These are phyloP conservation scores for Passerculus sandwichensis DNA, from an alignment of 2,797 vertebrate species.

Conservation along the genomic window DNA sequence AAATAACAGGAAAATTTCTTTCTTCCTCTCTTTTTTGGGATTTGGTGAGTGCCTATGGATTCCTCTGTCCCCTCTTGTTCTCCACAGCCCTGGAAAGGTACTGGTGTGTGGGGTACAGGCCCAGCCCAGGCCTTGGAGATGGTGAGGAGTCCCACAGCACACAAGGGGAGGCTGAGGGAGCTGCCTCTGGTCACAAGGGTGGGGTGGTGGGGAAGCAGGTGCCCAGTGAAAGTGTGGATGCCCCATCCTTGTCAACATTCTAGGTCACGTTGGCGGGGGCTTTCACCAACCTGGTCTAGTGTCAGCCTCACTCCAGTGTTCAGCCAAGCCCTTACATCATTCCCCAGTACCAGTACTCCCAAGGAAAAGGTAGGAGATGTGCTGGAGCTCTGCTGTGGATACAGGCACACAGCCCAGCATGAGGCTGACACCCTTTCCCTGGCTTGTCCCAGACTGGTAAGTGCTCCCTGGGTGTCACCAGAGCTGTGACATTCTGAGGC, in stretches of 20 bases:
- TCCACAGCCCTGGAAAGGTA: not conserved
- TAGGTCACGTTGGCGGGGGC: not conserved
- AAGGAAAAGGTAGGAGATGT: not conserved
- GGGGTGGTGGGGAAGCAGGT: not conserved
- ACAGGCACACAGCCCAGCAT: not conserved
- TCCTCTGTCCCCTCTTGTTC: not conserved
- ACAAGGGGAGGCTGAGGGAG: not conserved
- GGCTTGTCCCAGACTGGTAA: not conserved
- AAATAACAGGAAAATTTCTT: not conserved
- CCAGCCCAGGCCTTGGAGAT: not conserved
- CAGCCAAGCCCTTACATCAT: not conserved
- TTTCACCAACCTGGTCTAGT: not conserved
- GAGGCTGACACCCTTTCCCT: not conserved
- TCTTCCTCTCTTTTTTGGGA: not conserved
- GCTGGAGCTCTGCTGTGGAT: not conserved
- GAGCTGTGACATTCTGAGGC: not conserved
- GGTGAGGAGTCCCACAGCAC: not conserved
- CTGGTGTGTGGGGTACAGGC: not conserved
- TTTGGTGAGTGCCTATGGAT: not conserved
- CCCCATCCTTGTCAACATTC: not conserved
- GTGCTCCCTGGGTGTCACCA: fast-evolving
- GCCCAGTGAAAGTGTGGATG: not conserved
- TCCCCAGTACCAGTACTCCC: not conserved
- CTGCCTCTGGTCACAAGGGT: not conserved
- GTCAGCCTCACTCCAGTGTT: not conserved